These are phyloP conservation scores for Musca domestica DNA, from an alignment of 1,140 invertebrate genomes.

Conservation along the genomic window DNA sequence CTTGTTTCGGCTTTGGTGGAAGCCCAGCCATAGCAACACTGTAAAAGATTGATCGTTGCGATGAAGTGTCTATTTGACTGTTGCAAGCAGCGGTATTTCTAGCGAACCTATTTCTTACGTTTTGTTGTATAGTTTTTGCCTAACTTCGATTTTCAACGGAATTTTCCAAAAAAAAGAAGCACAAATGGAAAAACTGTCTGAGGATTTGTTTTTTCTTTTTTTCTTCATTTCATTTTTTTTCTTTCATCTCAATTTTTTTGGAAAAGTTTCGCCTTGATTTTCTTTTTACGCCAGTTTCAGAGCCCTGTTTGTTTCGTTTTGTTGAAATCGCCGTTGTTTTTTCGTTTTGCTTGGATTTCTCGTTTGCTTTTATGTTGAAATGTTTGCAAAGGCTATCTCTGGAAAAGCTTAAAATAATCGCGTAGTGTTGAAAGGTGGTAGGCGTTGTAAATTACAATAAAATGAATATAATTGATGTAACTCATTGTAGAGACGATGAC, in stretches of 20 bases:
- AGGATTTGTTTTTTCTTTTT: background rate
- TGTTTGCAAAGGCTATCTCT: slow-evolving; percentile 7
- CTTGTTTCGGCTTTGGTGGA: background rate
- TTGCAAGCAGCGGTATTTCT: slow-evolving; percentile 7
- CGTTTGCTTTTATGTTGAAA: background rate
- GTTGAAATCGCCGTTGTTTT: background rate
- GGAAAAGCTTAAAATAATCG: slow-evolving; percentile 8
- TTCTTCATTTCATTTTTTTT: too few relatives aligned
- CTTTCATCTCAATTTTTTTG: too few relatives aligned
- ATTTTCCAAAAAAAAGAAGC: background rate
- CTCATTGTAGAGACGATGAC: background rate
- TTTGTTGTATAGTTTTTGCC: too few relatives aligned
- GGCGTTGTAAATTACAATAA: slow-evolving; percentile 22
- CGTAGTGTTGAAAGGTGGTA: slow-evolving; percentile 15
- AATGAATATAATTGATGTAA: slow-evolving; percentile 22
- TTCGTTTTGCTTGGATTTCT: too few relatives aligned
- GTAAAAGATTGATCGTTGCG: slow-evolving; percentile 15
- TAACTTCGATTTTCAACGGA: slow-evolving; percentile 2
- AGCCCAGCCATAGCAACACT: background rate
- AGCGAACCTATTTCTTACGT: background rate
- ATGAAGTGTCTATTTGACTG: slow-evolving; percentile 21
- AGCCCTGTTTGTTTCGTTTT: too few relatives aligned
- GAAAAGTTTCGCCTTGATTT: too few relatives aligned
- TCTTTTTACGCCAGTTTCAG: too few relatives aligned
- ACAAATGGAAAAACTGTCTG: too few relatives aligned